Conservation (phyloP, 2,113 vertebrate genomes). For the Meriones unguiculatus region DNA sequence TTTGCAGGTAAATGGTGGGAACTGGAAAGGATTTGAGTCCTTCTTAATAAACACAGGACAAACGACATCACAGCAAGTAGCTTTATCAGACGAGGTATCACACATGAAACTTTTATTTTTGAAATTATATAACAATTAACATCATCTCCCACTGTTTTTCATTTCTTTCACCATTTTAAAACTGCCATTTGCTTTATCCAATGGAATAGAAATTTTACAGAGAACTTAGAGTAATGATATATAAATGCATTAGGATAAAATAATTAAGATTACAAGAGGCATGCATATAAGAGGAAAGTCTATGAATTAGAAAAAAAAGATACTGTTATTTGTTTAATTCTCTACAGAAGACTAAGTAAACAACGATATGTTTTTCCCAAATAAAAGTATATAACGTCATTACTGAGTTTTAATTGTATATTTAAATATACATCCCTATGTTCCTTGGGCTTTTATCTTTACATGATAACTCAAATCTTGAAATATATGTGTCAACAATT, state of each 20-base stretch:
- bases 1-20: too few species aligned
- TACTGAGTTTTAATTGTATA: background rate
- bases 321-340: background rate
- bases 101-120: background rate
- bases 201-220: background rate
- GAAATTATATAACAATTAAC: background rate
- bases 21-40: too few species aligned
- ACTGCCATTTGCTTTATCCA: background rate
- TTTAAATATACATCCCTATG: background rate
- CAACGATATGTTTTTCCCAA: background rate
- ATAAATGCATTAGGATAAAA: background rate
- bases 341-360: background rate
- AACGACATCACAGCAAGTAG: background rate
- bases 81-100: background rate
- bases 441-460: background rate
- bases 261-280: background rate
- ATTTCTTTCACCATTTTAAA: background rate
- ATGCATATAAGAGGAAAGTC: background rate
- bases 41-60: background rate
- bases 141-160: background rate
- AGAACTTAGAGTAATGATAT: background rate
- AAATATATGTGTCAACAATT: background rate
- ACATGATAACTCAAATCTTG: background rate
- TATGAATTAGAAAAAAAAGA: background rate
- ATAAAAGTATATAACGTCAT: background rate